Conservation (phyloP, 2,888 invertebrate genomes). For the Drosophila formosana region DNA sequence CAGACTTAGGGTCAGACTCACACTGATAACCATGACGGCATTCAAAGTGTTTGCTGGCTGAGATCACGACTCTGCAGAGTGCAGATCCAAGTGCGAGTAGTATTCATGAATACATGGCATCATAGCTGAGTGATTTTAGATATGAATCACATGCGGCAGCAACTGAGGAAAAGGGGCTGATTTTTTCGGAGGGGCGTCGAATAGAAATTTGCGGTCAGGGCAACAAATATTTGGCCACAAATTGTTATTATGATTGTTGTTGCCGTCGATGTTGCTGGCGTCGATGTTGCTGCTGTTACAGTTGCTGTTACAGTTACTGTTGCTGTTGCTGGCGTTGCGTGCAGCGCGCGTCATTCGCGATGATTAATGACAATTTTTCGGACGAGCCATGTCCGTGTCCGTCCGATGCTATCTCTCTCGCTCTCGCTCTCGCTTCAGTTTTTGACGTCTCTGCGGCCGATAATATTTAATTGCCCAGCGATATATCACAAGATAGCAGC, state of each 20-base stretch:
- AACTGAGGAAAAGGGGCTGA: background rate
- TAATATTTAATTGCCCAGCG: conserved; percentile 76
- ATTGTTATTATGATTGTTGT: conserved; percentile 71
- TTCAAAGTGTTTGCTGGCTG: conserved; percentile 17
- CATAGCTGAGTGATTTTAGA: conserved; percentile 32
- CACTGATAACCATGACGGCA: conserved; percentile 37
- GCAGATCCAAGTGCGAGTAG: conserved; percentile 5
- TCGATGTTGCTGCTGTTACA: conserved; percentile 29
- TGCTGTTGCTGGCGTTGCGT: conserved; percentile 52
- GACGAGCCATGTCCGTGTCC: conserved; percentile 55
- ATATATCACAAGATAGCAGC: conserved; percentile 75
- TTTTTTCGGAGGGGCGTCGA: conserved; percentile 11
- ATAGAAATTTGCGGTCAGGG: conserved; percentile 61
- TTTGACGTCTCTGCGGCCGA: conserved; percentile 67
- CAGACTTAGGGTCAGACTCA: conserved; percentile 18
- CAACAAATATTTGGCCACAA: conserved; percentile 76
- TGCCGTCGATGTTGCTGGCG: conserved; percentile 25
- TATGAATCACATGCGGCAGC: conserved; percentile 43
- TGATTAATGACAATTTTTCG: conserved; percentile 75
- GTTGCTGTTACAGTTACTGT: conserved; percentile 13
- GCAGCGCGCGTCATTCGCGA: conserved; percentile 61
- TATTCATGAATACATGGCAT: conserved; percentile 55
- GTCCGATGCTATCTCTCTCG: conserved; percentile 32
- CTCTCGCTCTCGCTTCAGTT: conserved; percentile 19
- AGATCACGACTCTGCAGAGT: conserved; percentile 28